phyloP scores from a whole-genome alignment of 2,888 invertebrate species.

The Mimachlamys varia region DNA sequence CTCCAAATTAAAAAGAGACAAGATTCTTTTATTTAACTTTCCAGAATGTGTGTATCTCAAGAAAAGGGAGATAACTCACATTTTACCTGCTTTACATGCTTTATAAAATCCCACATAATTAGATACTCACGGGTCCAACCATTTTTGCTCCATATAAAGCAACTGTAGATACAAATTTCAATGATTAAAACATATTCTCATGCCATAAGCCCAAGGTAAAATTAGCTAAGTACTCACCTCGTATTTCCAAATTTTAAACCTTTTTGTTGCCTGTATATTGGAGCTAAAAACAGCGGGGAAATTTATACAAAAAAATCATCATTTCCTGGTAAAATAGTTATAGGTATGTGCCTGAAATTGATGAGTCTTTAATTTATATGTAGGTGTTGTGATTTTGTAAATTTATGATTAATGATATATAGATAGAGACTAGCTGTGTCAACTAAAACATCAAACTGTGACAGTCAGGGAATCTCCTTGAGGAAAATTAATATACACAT shows the following conservation, averaged over 20 bases:
- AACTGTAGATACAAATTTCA: neutral
- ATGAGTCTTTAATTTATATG: neutral
- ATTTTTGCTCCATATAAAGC: neutral
- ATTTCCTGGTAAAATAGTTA: neutral
- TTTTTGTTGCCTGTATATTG: neutral
- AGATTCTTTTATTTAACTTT: no score
- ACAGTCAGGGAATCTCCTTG: no score
- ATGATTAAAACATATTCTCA: neutral
- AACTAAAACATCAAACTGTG: no score
- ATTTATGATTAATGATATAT: no score
- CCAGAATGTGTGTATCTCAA: no score
- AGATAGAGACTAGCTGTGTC: no score
- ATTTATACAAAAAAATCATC: neutral
- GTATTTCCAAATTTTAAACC: slow-evolving; percentile 4
- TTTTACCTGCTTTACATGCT: neutral
- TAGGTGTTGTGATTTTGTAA: neutral
- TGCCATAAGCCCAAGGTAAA: neutral
- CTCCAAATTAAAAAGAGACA: no score
- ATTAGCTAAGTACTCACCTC: neutral
- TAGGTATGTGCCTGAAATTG: neutral
- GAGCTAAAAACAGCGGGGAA: neutral
- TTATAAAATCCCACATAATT: neutral
- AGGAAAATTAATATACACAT: no score
- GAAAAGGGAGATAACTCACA: neutral
- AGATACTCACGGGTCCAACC: neutral